Evolutionary conservation across 2,797 vertebrate genomes (phyloP).

Genomic region (Geotrypetes seraphini): DNA sequence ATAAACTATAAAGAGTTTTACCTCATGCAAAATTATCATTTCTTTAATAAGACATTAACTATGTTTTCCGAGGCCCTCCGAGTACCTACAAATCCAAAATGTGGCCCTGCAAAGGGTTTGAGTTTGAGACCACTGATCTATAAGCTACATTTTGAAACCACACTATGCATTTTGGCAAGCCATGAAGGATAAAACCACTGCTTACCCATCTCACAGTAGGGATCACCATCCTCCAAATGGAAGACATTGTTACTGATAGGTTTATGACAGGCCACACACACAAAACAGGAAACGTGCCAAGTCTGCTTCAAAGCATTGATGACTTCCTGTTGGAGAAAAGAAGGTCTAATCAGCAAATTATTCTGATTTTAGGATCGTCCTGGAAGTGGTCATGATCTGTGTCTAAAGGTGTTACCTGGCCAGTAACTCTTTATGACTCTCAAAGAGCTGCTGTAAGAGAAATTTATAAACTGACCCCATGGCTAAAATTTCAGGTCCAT

Average conservation of each 20-base stretch:
- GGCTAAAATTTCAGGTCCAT: background rate
- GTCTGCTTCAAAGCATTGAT: slow-evolving; percentile 97
- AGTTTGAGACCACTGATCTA: no score
- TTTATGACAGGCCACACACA: slow-evolving; percentile 82
- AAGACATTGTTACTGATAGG: slow-evolving; percentile 91
- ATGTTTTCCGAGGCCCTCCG: no score
- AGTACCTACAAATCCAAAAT: no score
- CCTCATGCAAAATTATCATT: no score
- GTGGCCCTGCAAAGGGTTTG: no score
- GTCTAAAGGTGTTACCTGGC: background rate
- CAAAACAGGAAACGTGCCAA: slow-evolving; percentile 92
- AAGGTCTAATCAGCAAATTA: slow-evolving; percentile 21
- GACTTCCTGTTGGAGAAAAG: slow-evolving; percentile 68
- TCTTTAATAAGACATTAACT: no score
- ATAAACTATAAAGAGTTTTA: no score
- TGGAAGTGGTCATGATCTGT: slow-evolving; percentile 13
- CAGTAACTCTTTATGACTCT: slow-evolving; percentile 14
- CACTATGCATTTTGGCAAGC: no score
- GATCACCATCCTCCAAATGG: slow-evolving; percentile 92
- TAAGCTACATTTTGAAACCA: no score
- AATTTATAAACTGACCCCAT: background rate
- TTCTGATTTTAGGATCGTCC: no score
- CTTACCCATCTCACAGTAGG: slow-evolving; percentile 92
- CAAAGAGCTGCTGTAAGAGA: slow-evolving; percentile 4
- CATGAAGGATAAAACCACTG: background rate